Evolutionary conservation across 92 coral and sea anemone species (phyloP), one percentile per base, ranked within the genome.

Genomic region (Siderastrea radians): DNA sequence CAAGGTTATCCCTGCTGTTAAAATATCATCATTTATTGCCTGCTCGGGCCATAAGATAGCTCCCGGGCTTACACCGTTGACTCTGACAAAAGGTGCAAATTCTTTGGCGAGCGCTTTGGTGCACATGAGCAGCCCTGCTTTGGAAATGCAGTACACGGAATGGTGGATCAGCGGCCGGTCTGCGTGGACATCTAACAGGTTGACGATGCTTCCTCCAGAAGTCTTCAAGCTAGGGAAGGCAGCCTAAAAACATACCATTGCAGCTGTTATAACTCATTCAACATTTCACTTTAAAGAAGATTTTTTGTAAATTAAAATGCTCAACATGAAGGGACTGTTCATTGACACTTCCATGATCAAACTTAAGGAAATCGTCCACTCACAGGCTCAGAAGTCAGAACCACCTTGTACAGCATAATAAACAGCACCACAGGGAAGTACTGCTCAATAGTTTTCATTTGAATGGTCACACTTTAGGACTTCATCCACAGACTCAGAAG

Each of bases 81-180:
- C 95, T 75, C 97, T 69, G 16, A 94, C 94, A 75, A 69, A 72
- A 0, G 95, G 98, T 2, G 98, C 93, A 49, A 90, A 95, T 15
- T 95, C 98, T 67, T 84, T 80, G 45, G 95, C 95, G 3, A 95
- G 84, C 5, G 94, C 85, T 63, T 87, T 64, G 48, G 98, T 95
- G 45, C 96, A 90, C 95, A 90, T 90, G 66, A 90, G 94, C 15
- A 92, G 93, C 46, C 94, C 95, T 6, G 98, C 98, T 75, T 95
- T 92, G 3, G 95, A 87, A 57, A 92, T 92, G 93, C 94, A 92
- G 83, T 92, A 95, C 76, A 87, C 91, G 10, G 98, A 81, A 65
- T 90, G 92, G 49, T 66, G 63, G 58, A 86, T 49, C 72, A 87
- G 73, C 0, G 94, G 95, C 48, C 95, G 84, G n/a, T 82, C 87